Conservation (phyloP, 1,140 invertebrate species). For the Psix sp. region DNA sequence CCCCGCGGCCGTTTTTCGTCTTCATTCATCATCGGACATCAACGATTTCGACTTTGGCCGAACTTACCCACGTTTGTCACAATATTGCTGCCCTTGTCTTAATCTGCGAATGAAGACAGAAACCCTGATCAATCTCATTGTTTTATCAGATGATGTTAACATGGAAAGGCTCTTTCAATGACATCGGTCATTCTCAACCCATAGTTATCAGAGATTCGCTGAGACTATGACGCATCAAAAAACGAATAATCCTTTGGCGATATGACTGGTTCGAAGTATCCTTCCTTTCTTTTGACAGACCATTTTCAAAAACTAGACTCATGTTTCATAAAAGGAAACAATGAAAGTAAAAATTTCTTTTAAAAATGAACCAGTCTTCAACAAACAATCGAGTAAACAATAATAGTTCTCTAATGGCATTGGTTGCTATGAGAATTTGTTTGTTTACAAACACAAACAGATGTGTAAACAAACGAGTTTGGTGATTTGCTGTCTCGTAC, state of each 20-base stretch:
- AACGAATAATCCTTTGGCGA: slow-evolving; percentile 17
- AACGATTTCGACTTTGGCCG: slow-evolving; percentile 9
- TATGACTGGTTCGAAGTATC: slow-evolving; percentile 13
- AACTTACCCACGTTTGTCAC: slow-evolving; percentile 24
- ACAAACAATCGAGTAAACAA: no score
- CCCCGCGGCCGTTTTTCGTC: slow-evolving; percentile 15
- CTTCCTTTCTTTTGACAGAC: not conserved
- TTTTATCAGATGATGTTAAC: slow-evolving; percentile 49
- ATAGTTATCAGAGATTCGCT: slow-evolving; percentile 39
- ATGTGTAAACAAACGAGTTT: no score
- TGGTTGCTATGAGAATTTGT: no score
- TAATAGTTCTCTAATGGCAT: no score
- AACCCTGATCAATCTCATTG: slow-evolving; percentile 39
- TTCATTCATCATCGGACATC: slow-evolving; percentile 29
- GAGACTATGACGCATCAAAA: slow-evolving; percentile 39
- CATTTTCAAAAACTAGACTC: no score
- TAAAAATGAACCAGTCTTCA: no score
- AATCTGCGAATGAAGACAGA: slow-evolving; percentile 35
- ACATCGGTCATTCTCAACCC: slow-evolving; percentile 28
- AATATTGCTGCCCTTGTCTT: slow-evolving; percentile 37
- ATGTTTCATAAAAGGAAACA: no score
- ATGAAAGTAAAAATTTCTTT: no score
- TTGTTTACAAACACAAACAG: no score
- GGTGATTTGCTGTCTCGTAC: no score
- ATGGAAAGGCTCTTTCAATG: slow-evolving; percentile 36